Conservation (phyloP, 2,888 invertebrate genomes). For the Apotomis betuletana region DNA sequence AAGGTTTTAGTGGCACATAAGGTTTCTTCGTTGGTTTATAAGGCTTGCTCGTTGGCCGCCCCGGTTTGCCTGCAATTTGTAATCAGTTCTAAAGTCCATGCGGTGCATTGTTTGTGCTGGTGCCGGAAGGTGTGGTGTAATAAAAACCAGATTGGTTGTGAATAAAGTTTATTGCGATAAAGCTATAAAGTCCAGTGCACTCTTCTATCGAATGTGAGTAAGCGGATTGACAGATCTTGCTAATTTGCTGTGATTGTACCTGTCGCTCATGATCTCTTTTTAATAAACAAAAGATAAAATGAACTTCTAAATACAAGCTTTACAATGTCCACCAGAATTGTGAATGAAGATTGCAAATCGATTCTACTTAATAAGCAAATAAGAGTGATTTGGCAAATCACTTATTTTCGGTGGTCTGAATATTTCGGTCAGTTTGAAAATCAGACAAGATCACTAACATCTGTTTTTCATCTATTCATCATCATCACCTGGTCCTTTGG, state of each 20-base stretch:
- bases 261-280: conserved; percentile 42
- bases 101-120: conserved; percentile 66
- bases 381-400: conserved; percentile 28
- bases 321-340: conserved; percentile 12
- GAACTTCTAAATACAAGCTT: conserved; percentile 41
- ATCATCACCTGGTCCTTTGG: conserved; percentile 79
- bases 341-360: conserved; percentile 5
- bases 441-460: conserved; percentile 74
- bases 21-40: conserved; percentile 79
- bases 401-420: conserved; percentile 30
- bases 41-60: conserved; percentile 73
- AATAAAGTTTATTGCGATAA: conserved; percentile 79
- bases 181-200: conserved; percentile 70
- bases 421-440: conserved; percentile 40
- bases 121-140: conserved; percentile 81
- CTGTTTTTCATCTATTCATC: conserved; percentile 67
- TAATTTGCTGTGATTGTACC: conserved; percentile 46
- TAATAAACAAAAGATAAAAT: conserved; percentile 43
- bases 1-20: conserved; percentile 78
- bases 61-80: conserved; percentile 80
- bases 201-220: conserved; percentile 61
- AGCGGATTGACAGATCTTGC: conserved; percentile 74
- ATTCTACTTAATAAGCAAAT: conserved; percentile 25
- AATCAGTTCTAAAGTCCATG: conserved; percentile 73
- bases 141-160: conserved; percentile 81